Base-by-base conservation (phyloP, 2,888 invertebrate genomes). In the Conistra vaccinii region DNA sequence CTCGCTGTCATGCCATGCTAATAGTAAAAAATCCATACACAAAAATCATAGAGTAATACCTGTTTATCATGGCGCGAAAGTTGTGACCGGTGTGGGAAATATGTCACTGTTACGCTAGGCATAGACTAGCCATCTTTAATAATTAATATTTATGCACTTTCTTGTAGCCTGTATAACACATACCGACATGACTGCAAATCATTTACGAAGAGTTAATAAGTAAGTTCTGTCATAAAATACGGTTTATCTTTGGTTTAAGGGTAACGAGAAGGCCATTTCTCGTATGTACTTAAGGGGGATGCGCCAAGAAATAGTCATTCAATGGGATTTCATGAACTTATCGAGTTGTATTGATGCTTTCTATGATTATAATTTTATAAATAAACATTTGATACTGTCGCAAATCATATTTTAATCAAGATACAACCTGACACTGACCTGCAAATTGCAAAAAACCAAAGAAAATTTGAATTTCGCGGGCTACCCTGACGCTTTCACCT, bases 91-190 rank as follows among this genome's bases (percentile, higher is more conserved):
- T 76, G 85, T 82, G 82, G 66, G 82, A 82, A 82, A 85, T 82
- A 69, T 82, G 82, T 85, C 82, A 82, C 82, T 82, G 82, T 82
- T 85, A 82, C 82, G 55, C 58, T 53, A 53, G 68, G 66, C 57
- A 72, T 58, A 70, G 76, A 71, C 81, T 75, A 69, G 60, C 26
- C 60, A 65, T 84, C 51, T 81, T 67, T 83, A 83, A 58, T 85
- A 67, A 81, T 80, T 76, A 81, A 76, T 85, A 82, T 85, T 81
- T 69, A 85, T 82, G 85, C 71, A 76, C 77, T 85, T 81, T 83
- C 80, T 79, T 80, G 55, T 48, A 55, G 58, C 35, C 61, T 58
- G 39, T 62, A 6, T 42, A 57, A 5, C 39, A 53, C 51, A 10
- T 55, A 53, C 12, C 23, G 29, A 39, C 7, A 39, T 78, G 17